Conservation (phyloP, 2,113 vertebrate genomes). For the Blennius ocellaris region DNA sequence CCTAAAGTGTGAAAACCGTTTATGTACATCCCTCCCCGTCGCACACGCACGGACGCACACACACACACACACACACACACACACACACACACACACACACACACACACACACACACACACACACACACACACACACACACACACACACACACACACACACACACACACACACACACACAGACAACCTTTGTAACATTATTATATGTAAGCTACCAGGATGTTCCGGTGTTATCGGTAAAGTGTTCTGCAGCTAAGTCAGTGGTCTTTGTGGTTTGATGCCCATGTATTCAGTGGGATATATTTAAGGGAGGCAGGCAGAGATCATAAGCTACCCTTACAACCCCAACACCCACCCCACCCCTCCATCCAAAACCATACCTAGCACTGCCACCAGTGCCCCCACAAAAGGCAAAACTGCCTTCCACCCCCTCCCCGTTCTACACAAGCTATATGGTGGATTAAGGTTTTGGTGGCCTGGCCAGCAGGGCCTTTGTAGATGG, state of each 20-base stretch:
- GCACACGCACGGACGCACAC: slow-evolving; percentile 27
- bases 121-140: slow-evolving; percentile 4
- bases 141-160: slow-evolving; percentile 50
- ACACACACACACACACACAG: slow-evolving; percentile 36
- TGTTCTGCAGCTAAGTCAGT: slow-evolving; percentile 72
- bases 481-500: slow-evolving; percentile 94
- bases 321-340: slow-evolving; percentile 69
- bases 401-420: slow-evolving; percentile 70
- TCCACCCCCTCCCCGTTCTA: slow-evolving; percentile 78
- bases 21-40: slow-evolving; percentile 70
- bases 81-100: slow-evolving; percentile 54
- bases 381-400: slow-evolving; percentile 63
- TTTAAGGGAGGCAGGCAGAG: slow-evolving; percentile 74
- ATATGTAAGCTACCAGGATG: slow-evolving; percentile 73
- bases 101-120: slow-evolving; percentile 1
- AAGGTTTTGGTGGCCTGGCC: slow-evolving; percentile 87
- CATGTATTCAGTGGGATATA: slow-evolving; percentile 86
- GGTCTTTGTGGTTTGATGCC: slow-evolving; percentile 81
- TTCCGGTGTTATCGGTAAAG: slow-evolving; percentile 77
- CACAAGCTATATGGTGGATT: slow-evolving; percentile 89
- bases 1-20: slow-evolving; percentile 80
- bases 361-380: slow-evolving; percentile 73
- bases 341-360: slow-evolving; percentile 62
- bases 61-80: slow-evolving; percentile 2
- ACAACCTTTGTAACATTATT: slow-evolving; percentile 70